Evolutionary conservation across 2,797 vertebrate genomes (phyloP).

Genomic region (Cuculus canorus): DNA sequence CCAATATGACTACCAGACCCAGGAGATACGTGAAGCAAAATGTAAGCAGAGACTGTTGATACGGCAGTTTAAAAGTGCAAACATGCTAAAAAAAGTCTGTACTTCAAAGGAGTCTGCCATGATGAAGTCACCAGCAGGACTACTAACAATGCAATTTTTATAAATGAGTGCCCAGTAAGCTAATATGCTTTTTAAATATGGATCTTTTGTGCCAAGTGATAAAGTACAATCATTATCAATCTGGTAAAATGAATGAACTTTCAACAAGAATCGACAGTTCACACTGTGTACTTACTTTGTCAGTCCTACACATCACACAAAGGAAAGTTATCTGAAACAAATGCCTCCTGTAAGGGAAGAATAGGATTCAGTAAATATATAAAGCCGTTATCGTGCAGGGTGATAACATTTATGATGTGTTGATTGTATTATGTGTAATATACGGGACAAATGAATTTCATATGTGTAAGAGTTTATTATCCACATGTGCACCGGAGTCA

Average conservation of each 20-base stretch:
- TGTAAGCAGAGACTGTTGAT: slow-evolving; percentile 35
- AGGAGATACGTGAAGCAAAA: slow-evolving; percentile 17
- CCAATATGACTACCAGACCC: not conserved
- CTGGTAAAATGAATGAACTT: slow-evolving; percentile 52
- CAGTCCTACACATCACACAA: slow-evolving; percentile 33
- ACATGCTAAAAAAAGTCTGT: slow-evolving; percentile 51
- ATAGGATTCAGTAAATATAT: slow-evolving; percentile 54
- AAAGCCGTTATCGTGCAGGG: not conserved
- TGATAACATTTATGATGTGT: slow-evolving; percentile 57
- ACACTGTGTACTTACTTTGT: slow-evolving; percentile 26
- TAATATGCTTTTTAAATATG: slow-evolving; percentile 45
- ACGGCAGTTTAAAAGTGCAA: slow-evolving; percentile 47
- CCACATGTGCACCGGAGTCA: not conserved
- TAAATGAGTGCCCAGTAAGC: slow-evolving; percentile 66
- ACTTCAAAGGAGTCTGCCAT: slow-evolving; percentile 64
- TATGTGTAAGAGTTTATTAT: not conserved
- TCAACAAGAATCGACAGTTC: slow-evolving; percentile 29
- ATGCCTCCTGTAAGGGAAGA: slow-evolving; percentile 38
- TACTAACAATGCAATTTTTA: slow-evolving; percentile 55
- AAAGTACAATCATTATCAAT: slow-evolving; percentile 53
- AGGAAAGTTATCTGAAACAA: slow-evolving; percentile 57
- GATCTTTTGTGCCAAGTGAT: slow-evolving; percentile 60
- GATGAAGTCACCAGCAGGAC: slow-evolving; percentile 23
- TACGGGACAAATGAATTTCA: slow-evolving; percentile 36
- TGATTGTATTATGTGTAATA: not conserved